Evolutionary conservation across 1,140 invertebrate species (phyloP).

Genomic region (Zophobas atratus): DNA sequence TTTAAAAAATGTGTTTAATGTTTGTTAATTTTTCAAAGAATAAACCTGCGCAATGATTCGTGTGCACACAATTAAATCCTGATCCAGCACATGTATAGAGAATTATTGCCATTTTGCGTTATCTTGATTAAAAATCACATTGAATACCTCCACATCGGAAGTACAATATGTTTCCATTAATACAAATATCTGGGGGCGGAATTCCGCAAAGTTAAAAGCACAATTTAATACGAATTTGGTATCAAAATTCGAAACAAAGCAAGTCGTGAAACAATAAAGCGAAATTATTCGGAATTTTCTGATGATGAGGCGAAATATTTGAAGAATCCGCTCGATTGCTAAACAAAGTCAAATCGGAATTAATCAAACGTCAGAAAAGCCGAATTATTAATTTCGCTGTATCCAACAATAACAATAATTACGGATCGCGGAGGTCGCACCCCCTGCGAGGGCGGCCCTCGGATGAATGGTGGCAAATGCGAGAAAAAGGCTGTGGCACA

Average conservation of each 20-base stretch:
- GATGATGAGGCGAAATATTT: conserved; percentile 22
- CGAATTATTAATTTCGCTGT: conserved; percentile 42
- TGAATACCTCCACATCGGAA: neutral
- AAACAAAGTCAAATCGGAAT: conserved; percentile 48
- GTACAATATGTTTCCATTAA: conserved; percentile 5
- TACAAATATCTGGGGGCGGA: neutral
- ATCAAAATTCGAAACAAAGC: conserved; percentile 29
- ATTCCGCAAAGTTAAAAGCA: conserved; percentile 3
- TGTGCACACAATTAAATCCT: neutral
- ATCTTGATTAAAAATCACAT: neutral
- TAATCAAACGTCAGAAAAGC: conserved; percentile 30
- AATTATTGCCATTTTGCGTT: no score
- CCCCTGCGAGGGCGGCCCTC: conserved; percentile 42
- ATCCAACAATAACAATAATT: conserved; percentile 28
- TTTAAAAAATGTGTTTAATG: no score
- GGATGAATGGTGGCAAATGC: conserved; percentile 59
- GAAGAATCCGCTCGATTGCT: conserved; percentile 22
- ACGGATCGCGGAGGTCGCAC: conserved; percentile 3
- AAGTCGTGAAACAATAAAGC: conserved; percentile 27
- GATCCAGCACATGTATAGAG: no score
- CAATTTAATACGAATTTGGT: conserved; percentile 6
- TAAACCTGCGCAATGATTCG: neutral
- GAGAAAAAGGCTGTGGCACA: conserved; percentile 52
- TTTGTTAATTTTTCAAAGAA: no score
- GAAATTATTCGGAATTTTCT: conserved; percentile 27